phyloP scores from a whole-genome alignment of 2,888 invertebrate genomes.

The Reticulitermes lucifugus region DNA sequence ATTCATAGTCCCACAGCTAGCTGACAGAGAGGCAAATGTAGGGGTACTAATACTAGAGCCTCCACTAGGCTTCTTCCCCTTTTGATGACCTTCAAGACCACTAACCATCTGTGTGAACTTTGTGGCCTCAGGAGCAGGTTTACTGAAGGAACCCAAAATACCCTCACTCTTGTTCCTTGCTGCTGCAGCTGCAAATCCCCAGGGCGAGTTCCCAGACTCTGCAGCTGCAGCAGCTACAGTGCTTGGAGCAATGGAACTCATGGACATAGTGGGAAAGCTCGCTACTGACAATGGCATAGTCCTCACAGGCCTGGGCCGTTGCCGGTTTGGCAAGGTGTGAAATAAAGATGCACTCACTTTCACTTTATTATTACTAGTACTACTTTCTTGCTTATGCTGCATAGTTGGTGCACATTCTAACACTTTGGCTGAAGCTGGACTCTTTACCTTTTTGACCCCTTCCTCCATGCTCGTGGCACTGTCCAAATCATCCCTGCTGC shows the following conservation, averaged over 20 bases:
- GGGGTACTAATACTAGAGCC: background rate
- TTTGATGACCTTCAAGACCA: background rate
- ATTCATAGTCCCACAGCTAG: constrained; percentile 6
- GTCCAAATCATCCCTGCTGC: constrained; percentile 42
- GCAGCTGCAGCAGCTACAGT: constrained; percentile 31
- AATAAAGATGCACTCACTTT: constrained; percentile 48
- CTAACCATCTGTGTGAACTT: constrained; percentile 34
- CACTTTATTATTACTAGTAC: constrained; percentile 31
- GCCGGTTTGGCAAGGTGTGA: constrained; percentile 29
- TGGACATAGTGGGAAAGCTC: constrained; percentile 6
- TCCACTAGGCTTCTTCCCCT: background rate
- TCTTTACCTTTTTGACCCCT: constrained; percentile 38
- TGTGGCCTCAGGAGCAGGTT: background rate
- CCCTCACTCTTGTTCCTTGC: constrained; percentile 57
- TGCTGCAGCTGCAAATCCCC: constrained; percentile 73
- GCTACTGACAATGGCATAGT: background rate
- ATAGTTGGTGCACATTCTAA: constrained; percentile 17
- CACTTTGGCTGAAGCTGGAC: constrained; percentile 41
- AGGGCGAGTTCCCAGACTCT: constrained; percentile 59
- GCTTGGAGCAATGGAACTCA: constrained; percentile 16
- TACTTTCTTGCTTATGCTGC: constrained; percentile 35
- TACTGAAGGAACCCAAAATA: constrained; percentile 27
- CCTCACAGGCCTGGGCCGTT: constrained; percentile 25
- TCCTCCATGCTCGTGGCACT: constrained; percentile 42
- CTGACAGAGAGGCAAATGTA: constrained; percentile 23